phyloP scores from a whole-genome alignment of 2,797 vertebrate genomes.

The Eulemur coronatus region DNA sequence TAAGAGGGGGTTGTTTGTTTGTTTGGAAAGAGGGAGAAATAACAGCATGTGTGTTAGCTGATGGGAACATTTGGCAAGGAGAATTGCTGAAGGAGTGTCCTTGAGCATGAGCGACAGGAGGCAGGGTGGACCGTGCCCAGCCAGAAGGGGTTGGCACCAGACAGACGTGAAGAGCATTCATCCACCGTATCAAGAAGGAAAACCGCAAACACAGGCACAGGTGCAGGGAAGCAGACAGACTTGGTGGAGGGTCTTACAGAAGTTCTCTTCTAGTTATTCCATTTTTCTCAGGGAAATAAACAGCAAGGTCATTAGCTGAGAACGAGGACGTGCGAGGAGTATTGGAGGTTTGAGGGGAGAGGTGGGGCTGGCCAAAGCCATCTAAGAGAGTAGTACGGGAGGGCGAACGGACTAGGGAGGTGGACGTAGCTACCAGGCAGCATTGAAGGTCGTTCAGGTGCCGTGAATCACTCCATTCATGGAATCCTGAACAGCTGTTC shows the following conservation, averaged over 20 bases:
- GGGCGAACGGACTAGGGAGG: neutral
- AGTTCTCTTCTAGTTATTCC: neutral
- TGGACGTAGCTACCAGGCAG: fast-evolving
- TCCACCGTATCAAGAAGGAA: neutral
- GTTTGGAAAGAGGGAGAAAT: neutral
- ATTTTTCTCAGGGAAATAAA: neutral
- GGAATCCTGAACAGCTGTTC: neutral
- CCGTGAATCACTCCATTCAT: too few species aligned
- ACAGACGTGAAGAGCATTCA: neutral
- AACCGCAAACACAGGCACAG: neutral
- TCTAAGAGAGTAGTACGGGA: neutral
- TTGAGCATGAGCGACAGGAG: neutral
- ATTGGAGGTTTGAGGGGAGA: neutral
- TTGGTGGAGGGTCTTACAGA: neutral
- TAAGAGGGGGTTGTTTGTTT: neutral
- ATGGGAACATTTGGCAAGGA: neutral
- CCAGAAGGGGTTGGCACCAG: neutral
- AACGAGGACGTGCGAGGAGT: neutral
- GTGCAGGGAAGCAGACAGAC: neutral
- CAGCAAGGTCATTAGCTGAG: neutral
- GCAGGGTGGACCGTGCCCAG: neutral
- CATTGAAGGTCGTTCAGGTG: fast-evolving
- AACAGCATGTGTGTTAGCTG: neutral
- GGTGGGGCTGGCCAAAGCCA: neutral
- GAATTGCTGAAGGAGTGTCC: neutral